These are phyloP conservation scores for Esox lucius DNA, from an alignment of 2,797 vertebrate genomes.

Conservation along the genomic window DNA sequence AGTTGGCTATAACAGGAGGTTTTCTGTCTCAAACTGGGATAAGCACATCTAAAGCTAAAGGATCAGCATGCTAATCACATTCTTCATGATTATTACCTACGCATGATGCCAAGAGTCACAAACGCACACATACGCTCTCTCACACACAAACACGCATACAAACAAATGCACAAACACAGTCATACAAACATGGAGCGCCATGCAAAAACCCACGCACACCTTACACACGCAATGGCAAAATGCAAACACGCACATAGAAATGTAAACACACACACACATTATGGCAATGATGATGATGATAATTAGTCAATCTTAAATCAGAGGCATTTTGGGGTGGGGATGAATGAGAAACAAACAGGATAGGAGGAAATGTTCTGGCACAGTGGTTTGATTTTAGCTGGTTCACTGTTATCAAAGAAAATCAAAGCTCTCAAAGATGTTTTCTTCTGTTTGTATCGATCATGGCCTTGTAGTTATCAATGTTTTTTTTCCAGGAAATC, in stretches of 20 bases:
- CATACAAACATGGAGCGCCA: no score
- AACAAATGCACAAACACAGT: no score
- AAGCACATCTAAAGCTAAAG: neutral
- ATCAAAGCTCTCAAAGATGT: slow-evolving; percentile 22
- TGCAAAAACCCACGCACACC: neutral
- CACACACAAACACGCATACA: no score
- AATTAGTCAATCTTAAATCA: slow-evolving; percentile 35
- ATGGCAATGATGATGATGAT: slow-evolving; percentile 20
- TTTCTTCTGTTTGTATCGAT: slow-evolving; percentile 24
- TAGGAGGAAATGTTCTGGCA: slow-evolving; percentile 10
- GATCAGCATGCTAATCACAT: no score
- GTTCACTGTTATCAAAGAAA: slow-evolving; percentile 25
- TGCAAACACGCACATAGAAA: neutral
- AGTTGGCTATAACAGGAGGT: no score
- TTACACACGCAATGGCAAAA: neutral
- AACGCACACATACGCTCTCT: no score
- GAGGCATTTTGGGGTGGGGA: slow-evolving; percentile 11
- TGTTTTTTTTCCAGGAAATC: slow-evolving; percentile 25
- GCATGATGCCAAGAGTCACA: no score
- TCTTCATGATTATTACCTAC: no score
- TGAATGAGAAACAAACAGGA: neutral
- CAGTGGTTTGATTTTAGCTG: slow-evolving; percentile 15
- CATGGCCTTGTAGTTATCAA: slow-evolving; percentile 15
- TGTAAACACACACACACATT: neutral
- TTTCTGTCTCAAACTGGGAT: no score